phyloP scores from a whole-genome alignment of 2,888 invertebrate species.

The Catocala nupta region DNA sequence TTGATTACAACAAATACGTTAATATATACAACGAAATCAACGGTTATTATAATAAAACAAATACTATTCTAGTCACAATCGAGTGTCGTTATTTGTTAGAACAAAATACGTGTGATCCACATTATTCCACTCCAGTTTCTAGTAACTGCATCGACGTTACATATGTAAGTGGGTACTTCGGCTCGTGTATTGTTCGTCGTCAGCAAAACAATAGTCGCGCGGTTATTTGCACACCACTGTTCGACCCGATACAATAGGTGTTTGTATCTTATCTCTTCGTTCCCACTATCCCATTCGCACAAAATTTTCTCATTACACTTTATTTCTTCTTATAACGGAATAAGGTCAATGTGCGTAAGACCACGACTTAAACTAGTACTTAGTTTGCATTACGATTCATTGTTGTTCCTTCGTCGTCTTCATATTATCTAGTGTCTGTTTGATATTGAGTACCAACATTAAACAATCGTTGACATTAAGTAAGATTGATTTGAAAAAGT shows the following conservation, averaged over 20 bases:
- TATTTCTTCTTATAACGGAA: conserved; percentile 62
- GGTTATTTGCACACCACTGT: conserved; percentile 69
- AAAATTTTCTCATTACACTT: conserved; percentile 77
- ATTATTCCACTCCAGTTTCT: conserved; percentile 42
- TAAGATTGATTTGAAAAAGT: neutral
- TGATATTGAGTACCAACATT: neutral
- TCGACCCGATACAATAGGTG: conserved; percentile 71
- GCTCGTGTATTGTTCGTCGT: conserved; percentile 47
- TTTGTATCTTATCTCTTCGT: conserved; percentile 73
- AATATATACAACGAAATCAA: neutral
- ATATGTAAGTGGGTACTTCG: conserved; percentile 43
- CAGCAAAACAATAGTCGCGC: conserved; percentile 64
- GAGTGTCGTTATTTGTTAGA: conserved; percentile 21
- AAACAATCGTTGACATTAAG: conserved; percentile 1
- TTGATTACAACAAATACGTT: conserved; percentile 45
- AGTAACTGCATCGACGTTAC: conserved; percentile 47
- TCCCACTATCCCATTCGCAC: conserved; percentile 80
- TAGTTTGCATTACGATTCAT: neutral
- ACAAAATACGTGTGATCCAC: conserved; percentile 41
- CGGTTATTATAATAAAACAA: neutral
- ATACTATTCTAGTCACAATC: neutral
- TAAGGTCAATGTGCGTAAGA: conserved; percentile 62
- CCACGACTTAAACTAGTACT: conserved; percentile 26
- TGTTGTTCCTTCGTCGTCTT: neutral
- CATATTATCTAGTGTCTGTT: too few relatives aligned